phyloP scores from a whole-genome alignment of 2,113 vertebrate genomes.

The Neomonachus schauinslandi region DNA sequence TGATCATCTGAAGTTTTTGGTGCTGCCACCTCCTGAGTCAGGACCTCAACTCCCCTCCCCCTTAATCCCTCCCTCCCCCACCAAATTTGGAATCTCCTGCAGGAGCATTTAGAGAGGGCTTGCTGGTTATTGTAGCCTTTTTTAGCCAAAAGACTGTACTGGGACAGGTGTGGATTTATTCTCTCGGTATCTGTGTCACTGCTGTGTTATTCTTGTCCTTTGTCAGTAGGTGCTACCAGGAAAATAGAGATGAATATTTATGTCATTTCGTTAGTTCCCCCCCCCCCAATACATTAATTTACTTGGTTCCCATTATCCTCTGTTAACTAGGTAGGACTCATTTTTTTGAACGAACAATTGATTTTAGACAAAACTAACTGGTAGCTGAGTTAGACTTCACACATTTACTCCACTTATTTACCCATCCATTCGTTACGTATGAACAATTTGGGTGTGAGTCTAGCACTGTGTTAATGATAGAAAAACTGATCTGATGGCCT shows the following conservation, averaged over 20 bases:
- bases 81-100: fast-evolving
- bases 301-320: background rate
- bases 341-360: background rate
- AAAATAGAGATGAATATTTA: no score
- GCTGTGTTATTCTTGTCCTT: no score
- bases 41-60: no score
- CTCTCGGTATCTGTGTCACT: fast-evolving
- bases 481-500: fast-evolving
- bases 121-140: background rate
- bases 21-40: background rate
- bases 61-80: background rate
- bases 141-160: background rate
- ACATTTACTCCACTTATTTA: background rate
- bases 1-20: no score
- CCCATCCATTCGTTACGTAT: no score
- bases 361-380: background rate
- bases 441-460: background rate
- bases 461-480: no score
- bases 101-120: background rate
- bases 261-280: fast-evolving
- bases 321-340: background rate
- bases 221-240: fast-evolving
- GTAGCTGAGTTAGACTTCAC: background rate
- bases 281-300: no score
- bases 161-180: background rate